phyloP scores from a whole-genome alignment of 2,797 vertebrate genomes.

The Falco biarmicus region DNA sequence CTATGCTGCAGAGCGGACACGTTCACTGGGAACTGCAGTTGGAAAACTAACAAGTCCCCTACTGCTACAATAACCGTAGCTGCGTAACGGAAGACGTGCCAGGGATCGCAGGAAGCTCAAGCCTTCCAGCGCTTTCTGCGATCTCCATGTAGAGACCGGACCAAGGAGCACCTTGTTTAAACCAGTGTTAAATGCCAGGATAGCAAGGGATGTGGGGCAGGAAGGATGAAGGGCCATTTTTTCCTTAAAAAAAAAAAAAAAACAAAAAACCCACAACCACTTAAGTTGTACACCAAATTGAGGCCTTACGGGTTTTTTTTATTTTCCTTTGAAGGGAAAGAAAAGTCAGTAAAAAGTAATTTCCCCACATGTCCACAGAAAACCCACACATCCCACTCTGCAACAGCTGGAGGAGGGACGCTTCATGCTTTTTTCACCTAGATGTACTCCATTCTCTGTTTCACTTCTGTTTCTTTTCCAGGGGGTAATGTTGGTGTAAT shows the following conservation, averaged over 20 bases:
- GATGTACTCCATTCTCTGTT: neutral
- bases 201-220: neutral
- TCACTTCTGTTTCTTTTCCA: neutral
- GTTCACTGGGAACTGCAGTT: conserved; percentile 49
- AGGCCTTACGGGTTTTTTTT: neutral
- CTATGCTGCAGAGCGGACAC: conserved; percentile 17
- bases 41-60: conserved; percentile 69
- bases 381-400: neutral
- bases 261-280: neutral
- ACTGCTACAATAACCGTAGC: conserved; percentile 66
- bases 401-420: neutral
- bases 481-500: neutral
- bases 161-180: conserved; percentile 54
- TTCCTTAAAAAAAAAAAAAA: neutral
- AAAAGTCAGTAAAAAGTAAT: neutral
- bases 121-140: conserved; percentile 62
- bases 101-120: conserved; percentile 66
- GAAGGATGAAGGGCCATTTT: neutral
- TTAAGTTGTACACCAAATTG: neutral
- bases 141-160: neutral
- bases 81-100: conserved; percentile 63
- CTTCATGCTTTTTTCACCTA: neutral
- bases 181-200: neutral
- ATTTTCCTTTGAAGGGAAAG: neutral
- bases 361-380: neutral